phyloP scores from a whole-genome alignment of 2,113 vertebrate species.

The Chaenogobius annularis region DNA sequence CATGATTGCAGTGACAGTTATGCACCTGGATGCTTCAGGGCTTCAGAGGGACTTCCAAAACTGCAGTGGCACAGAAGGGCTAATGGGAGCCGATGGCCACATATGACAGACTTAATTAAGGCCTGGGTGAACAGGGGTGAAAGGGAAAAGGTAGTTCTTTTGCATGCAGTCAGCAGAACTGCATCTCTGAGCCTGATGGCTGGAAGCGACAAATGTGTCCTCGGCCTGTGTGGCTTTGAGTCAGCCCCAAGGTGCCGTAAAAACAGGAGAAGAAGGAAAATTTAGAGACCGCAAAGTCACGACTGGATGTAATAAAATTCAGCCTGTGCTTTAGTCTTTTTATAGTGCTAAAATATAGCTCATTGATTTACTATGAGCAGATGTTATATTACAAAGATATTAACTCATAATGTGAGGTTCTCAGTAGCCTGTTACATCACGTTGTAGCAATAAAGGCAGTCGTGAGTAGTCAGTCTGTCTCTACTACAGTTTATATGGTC shows the following conservation, averaged over 20 bases:
- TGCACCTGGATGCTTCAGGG: slow-evolving; percentile 49
- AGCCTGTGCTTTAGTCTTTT: slow-evolving; percentile 28
- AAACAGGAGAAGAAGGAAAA: slow-evolving; percentile 23
- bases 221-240: slow-evolving; percentile 15
- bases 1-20: slow-evolving; percentile 49
- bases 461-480: not conserved
- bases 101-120: slow-evolving; percentile 38
- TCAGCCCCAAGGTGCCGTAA: slow-evolving; percentile 19
- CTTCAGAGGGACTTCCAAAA: not conserved
- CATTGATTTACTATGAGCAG: slow-evolving; percentile 33
- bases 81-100: slow-evolving; percentile 27
- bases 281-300: slow-evolving; percentile 23
- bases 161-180: slow-evolving; percentile 24
- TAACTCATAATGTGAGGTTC: not conserved
- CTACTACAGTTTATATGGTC: not conserved
- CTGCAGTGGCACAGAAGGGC: slow-evolving; percentile 7
- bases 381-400: slow-evolving; percentile 7
- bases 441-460: not conserved
- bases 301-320: slow-evolving; percentile 36
- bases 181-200: slow-evolving; percentile 13
- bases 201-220: slow-evolving; percentile 29
- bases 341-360: slow-evolving; percentile 24
- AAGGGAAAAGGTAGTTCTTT: slow-evolving; percentile 22
- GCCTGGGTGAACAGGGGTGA: slow-evolving; percentile 12
- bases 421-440: not conserved